Conservation (phyloP, 2,888 invertebrate genomes). For the Perdita meconis region DNA sequence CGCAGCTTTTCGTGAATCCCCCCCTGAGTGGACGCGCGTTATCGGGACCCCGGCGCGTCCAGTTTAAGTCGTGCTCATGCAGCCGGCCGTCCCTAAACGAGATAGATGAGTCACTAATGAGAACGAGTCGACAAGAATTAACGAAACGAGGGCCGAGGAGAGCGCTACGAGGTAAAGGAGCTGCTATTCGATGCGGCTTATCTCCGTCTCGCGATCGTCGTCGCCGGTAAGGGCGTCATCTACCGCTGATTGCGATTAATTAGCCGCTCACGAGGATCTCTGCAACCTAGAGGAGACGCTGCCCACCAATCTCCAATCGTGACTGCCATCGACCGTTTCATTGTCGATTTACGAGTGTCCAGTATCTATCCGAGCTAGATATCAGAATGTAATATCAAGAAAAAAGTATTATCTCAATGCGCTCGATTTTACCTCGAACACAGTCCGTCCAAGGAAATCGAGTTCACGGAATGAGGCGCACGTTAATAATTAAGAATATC, state of each 20-base stretch:
- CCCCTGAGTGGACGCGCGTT: constrained; percentile 38
- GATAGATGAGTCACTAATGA: constrained; percentile 75
- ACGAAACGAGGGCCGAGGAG: constrained; percentile 33
- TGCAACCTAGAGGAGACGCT: constrained; percentile 40
- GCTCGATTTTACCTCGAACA: background rate
- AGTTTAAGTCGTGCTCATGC: constrained; percentile 23
- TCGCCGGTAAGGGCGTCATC: constrained; percentile 67
- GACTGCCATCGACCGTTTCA: background rate
- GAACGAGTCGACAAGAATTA: constrained; percentile 58
- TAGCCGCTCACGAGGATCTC: constrained; percentile 55
- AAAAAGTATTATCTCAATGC: no score
- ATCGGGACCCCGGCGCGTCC: constrained; percentile 30
- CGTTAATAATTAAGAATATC: constrained; percentile 29
- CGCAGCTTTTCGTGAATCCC: constrained; percentile 10
- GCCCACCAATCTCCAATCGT: constrained; percentile 28
- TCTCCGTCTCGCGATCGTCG: constrained; percentile 67
- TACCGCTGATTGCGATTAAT: constrained; percentile 72
- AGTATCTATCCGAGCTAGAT: no score
- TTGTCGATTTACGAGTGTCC: background rate
- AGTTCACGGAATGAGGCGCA: background rate
- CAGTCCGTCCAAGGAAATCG: background rate
- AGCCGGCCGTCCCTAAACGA: constrained; percentile 48
- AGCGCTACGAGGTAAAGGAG: constrained; percentile 20
- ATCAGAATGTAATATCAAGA: no score
- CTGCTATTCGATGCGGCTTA: constrained; percentile 57